Conservation (phyloP, 1,140 invertebrate species). For the Eupeodes corollae region DNA sequence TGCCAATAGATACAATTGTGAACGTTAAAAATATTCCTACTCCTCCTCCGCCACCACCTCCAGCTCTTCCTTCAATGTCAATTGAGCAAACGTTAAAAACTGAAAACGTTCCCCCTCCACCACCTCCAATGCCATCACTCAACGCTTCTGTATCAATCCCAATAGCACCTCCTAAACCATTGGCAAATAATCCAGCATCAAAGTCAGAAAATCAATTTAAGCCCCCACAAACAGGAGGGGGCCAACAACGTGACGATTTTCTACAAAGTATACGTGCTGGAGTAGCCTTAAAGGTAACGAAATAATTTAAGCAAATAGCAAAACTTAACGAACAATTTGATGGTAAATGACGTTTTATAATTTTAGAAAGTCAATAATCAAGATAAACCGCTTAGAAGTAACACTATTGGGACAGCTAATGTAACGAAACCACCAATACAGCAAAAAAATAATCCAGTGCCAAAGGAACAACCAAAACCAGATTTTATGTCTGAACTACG, state of each 20-base stretch:
- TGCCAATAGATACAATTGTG: no score
- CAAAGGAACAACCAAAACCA: constrained; percentile 13
- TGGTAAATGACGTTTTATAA: no score
- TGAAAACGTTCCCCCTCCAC: constrained; percentile 1
- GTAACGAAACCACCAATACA: no score
- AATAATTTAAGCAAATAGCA: no score
- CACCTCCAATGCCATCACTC: constrained; percentile 2
- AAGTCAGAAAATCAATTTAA: no score
- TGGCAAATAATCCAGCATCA: neutral
- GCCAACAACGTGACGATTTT: constrained; percentile 14
- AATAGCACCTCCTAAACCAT: neutral
- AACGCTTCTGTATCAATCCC: constrained; percentile 4
- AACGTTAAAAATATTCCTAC: no score
- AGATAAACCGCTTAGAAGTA: no score
- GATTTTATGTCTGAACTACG: constrained; percentile 30
- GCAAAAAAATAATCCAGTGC: no score
- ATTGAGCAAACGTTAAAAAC: constrained; percentile 1
- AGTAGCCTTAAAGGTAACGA: constrained; percentile 20
- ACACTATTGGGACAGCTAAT: no score
- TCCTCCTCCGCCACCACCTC: constrained; percentile 9
- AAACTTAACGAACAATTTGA: no score
- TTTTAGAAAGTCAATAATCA: no score
- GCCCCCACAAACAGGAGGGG: no score
- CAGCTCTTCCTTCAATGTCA: constrained; percentile 2
- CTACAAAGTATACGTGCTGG: constrained; percentile 26